Evolutionary conservation across 2,113 vertebrate species (phyloP), one percentile per base, ranked within the genome.

Genomic region (Oxyura jamaicensis): DNA sequence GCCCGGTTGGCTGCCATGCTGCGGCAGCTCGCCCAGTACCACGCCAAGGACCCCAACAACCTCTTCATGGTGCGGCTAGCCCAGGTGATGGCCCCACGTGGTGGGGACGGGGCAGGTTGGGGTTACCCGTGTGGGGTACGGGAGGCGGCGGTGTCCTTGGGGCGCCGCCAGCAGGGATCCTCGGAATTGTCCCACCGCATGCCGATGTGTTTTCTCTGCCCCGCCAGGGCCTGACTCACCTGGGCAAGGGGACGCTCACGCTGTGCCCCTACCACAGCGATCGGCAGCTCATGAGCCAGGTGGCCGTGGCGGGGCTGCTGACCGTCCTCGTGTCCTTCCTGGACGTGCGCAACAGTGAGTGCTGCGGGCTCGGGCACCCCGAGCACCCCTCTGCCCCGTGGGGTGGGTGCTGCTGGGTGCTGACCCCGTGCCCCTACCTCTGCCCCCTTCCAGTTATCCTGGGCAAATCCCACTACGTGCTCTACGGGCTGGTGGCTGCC

Each of bases 191-290:
- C 39, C 39, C 17, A 11, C 44, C 0, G 0, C 2, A 5, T 17
- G 82, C 59, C 92, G 15, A 83, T 0, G 0, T 33, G 21, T 31
- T 96, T 53, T 80, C 35, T 89, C 41, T 90, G 66, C 53, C 56
- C 26, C 80, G 59, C 42, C 96, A 99, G 99, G 99, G 99, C 95
- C 98, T 99, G 97, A 99, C 99, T 79, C 99, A 99, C 91, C 98
- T 99, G 97, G 99, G 99, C 53, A 99, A 99, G 97, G 99, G 99
- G 65, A 99, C 99, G 0, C 98, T 99, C 65, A 99, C 99, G 31
- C 98, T 99, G n/a, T 99, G 99, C 86, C 99, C 99, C 10, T 99
- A 99, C 97, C 99, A 99, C 97, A 99, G 99, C 11, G 99, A 99
- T 96, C 98, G 99, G 90, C 99, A 99, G 98, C 98, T 99, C 78